Evolutionary conservation across 2,888 invertebrate species (phyloP).

Genomic region (Uloborus plumipes): DNA sequence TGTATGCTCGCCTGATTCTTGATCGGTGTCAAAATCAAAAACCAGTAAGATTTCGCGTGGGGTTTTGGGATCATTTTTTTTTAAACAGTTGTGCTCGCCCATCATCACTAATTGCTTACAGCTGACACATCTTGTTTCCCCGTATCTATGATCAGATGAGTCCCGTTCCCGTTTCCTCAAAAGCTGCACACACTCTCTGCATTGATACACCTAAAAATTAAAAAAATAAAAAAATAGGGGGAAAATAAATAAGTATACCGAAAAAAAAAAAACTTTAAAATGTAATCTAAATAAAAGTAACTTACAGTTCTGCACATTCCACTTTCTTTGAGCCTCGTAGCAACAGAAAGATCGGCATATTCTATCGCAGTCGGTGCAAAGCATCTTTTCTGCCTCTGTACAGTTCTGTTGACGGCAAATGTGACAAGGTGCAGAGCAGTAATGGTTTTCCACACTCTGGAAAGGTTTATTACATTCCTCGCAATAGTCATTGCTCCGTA

Average conservation of each 20-base stretch:
- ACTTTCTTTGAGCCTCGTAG: neutral
- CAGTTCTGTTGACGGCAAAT: neutral
- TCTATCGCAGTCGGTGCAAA: neutral
- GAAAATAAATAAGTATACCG: too few relatives aligned
- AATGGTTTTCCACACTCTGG: neutral
- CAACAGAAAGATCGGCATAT: too few relatives aligned
- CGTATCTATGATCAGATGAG: conserved; percentile 1
- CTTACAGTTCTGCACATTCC: neutral
- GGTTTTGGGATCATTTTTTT: neutral
- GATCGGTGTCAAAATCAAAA: conserved; percentile 19
- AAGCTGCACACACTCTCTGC: neutral
- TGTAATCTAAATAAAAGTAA: neutral
- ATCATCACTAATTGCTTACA: conserved; percentile 2
- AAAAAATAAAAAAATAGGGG: too few relatives aligned
- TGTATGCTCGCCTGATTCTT: neutral
- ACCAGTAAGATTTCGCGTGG: neutral
- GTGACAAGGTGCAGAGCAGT: neutral
- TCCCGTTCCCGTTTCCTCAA: neutral
- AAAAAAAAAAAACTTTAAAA: too few relatives aligned
- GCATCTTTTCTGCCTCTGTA: neutral
- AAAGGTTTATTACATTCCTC: neutral
- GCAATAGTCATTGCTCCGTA: neutral
- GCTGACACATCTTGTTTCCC: neutral
- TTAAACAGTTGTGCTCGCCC: neutral
- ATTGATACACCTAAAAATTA: conserved; percentile 20